Percentiles rank a stretch among this genome's conserved stretches.
Evolutionary conservation across 2,888 invertebrate genomes (phyloP).

Genomic region (Orchestes rusci): DNA sequence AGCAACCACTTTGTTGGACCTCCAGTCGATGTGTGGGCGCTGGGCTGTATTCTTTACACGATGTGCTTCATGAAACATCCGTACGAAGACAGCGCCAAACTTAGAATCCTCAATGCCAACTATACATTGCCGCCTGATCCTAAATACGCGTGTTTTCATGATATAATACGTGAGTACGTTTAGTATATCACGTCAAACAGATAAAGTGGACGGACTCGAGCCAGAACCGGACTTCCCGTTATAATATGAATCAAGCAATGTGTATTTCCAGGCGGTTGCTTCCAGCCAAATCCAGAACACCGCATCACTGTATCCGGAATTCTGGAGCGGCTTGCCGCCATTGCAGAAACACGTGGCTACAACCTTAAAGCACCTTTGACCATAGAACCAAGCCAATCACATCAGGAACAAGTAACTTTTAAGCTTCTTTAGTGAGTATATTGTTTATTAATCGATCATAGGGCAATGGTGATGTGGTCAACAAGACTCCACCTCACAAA

Average conservation of each 20-base stretch:
- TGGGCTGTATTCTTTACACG: constrained; percentile 91
- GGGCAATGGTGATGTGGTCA: constrained; percentile 22
- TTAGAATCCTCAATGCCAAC: constrained; percentile 94
- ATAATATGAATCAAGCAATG: not conserved
- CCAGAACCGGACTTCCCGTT: not conserved
- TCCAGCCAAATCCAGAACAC: constrained; percentile 74
- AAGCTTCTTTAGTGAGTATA: not conserved
- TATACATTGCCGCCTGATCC: constrained; percentile 80
- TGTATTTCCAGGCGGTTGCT: constrained; percentile 59
- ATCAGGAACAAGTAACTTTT: constrained; percentile 27
- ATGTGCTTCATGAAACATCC: constrained; percentile 93
- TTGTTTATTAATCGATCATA: too few relatives aligned
- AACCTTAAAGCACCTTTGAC: constrained; percentile 70
- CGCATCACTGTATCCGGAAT: constrained; percentile 73
- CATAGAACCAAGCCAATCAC: constrained; percentile 38
- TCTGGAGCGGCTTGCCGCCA: constrained; percentile 78
- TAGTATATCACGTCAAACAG: not conserved
- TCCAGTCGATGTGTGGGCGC: constrained; percentile 91
- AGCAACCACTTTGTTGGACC: constrained; percentile 89
- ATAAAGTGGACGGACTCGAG: not conserved
- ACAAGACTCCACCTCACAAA: constrained; percentile 18
- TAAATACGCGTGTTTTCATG: constrained; percentile 77
- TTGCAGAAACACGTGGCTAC: constrained; percentile 79
- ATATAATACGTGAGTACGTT: constrained; percentile 69
- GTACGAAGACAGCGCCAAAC: constrained; percentile 91